Base-by-base conservation (phyloP, 2,888 invertebrate species). In the Synanthedon vespiformis region DNA sequence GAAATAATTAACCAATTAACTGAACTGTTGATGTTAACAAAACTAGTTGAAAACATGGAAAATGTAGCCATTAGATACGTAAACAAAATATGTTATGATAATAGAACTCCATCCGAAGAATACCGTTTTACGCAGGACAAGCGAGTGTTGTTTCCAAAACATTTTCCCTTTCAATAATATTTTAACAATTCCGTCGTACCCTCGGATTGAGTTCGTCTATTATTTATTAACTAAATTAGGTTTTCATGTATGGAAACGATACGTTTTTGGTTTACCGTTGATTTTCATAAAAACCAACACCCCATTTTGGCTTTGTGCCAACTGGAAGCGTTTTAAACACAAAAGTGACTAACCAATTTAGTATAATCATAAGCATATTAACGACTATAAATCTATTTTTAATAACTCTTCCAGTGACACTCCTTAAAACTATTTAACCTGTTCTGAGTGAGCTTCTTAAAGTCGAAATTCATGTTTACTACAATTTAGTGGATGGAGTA, bases 21-120 rank as follows among this genome's bases (percentile, higher is more conserved):
- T 65, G 69, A 74, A 72, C 67, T 61, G 61, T 62, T 48, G 65
- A 65, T 58, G 61, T 56, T 59, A 68, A 72, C 72, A 64, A 68
- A 73, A 68, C 65, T 58, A 62, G 68, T 66, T 66, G 67, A 77
- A 79, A 80, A 79, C 70, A 65, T 61, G 70, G 79, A 80, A 79
- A 80, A 75, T 72, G 73, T 67, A 71, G 72, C 80, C 75, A 76
- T 80, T 82, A 80, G 77, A 82, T 74, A 78, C 73, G 72, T 73
- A 82, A 85, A 85, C 85, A 85, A 77, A 78, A 84, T 77, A 77
- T 86, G 83, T 86, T 87, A 82, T 87, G 74, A 83, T 85, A 84
- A 83, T 77, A 81, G 62, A 75, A 81, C 78, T 77, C 79, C 78
- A 84, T 85, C 84, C 83, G 77, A 85, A 82, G 86, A 85, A 85